Evolutionary conservation across 2,797 vertebrate species (phyloP).

Genomic region (Avahi laniger): DNA sequence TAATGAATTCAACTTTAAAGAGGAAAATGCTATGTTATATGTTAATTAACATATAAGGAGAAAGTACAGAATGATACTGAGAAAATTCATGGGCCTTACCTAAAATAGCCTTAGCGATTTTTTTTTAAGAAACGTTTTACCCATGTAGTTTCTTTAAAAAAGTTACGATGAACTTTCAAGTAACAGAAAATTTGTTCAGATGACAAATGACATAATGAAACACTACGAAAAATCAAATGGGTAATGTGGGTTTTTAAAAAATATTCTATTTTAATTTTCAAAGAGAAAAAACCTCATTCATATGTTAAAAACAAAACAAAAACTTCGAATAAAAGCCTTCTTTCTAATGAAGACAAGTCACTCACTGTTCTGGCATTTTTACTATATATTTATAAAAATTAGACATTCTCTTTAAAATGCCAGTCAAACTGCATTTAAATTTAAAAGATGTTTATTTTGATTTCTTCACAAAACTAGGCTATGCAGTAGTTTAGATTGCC

Average conservation of each 20-base stretch:
- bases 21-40: constrained; percentile 26
- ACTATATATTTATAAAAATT: constrained; percentile 41
- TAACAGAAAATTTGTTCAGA: constrained; percentile 43
- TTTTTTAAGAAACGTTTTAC: neutral
- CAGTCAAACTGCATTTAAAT: constrained; percentile 52
- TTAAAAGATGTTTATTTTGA: constrained; percentile 56
- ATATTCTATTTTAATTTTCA: constrained; percentile 39
- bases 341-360: constrained; percentile 34
- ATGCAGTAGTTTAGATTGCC: neutral
- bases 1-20: constrained; percentile 34
- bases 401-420: constrained; percentile 59
- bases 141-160: constrained; percentile 12
- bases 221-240: constrained; percentile 47
- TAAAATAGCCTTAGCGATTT: neutral
- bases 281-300: constrained; percentile 37
- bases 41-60: constrained; percentile 30
- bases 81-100: constrained; percentile 11
- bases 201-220: constrained; percentile 43
- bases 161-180: constrained; percentile 50
- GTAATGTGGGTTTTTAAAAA: neutral
- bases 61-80: constrained; percentile 20
- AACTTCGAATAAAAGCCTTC: neutral
- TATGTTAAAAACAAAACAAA: constrained; percentile 56
- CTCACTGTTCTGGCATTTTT: constrained; percentile 49
- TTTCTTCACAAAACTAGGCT: constrained; percentile 49